phyloP scores from a whole-genome alignment of 2,888 invertebrate species.

The Lasioglossum figueresi region DNA sequence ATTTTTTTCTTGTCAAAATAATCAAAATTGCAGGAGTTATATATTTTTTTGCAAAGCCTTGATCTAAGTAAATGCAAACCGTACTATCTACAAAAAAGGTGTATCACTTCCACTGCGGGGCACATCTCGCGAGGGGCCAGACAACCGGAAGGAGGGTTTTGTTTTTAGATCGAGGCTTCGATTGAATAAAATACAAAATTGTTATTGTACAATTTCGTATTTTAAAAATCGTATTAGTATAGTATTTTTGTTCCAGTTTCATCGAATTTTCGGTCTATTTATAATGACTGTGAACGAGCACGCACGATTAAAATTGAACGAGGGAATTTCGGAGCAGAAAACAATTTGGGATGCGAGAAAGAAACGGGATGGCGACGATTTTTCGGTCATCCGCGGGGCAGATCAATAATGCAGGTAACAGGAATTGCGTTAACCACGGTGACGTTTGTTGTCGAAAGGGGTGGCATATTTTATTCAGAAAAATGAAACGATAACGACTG shows the following conservation, averaged over 20 bases:
- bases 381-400: not conserved
- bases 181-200: too few species aligned
- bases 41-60: too few species aligned
- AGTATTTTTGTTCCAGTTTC: not conserved
- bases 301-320: not conserved
- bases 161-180: too few species aligned
- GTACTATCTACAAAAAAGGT: too few species aligned
- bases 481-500: constrained; percentile 39
- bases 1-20: too few species aligned
- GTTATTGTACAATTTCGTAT: too few species aligned
- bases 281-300: not conserved
- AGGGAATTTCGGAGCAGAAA: not conserved
- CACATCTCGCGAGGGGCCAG: too few species aligned
- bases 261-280: not conserved
- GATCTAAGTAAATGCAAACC: too few species aligned
- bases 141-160: too few species aligned
- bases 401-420: constrained; percentile 13
- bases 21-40: too few species aligned
- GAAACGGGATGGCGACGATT: not conserved
- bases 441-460: not conserved
- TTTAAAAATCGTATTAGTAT: too few species aligned
- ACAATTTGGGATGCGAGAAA: not conserved
- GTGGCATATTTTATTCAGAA: constrained; percentile 13
- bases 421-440: not conserved
- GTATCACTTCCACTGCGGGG: too few species aligned